These are phyloP conservation scores for Agrochola macilenta DNA, from an alignment of 2,888 invertebrate genomes.

Conservation along the genomic window DNA sequence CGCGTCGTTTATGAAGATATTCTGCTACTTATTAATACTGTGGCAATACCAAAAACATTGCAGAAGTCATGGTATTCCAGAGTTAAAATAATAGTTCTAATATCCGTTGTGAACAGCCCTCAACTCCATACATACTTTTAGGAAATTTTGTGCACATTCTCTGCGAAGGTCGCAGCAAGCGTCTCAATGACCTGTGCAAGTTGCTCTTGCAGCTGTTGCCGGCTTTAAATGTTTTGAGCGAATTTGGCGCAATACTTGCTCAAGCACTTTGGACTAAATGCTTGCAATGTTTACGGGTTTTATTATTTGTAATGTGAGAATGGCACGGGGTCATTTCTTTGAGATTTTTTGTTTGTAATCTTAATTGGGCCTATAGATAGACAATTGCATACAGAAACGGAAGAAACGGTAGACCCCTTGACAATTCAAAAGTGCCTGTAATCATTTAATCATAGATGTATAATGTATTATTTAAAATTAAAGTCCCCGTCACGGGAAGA, in stretches of 20 bases:
- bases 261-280: constrained; percentile 36
- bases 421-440: too few species aligned
- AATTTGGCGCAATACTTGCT: constrained; percentile 61
- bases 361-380: not conserved
- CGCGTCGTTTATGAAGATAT: too few species aligned
- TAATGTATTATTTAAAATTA: too few species aligned
- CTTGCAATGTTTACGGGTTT: constrained; percentile 53
- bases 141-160: constrained; percentile 60
- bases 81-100: not conserved
- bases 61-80: not conserved
- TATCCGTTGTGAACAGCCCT: constrained; percentile 4
- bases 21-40: too few species aligned
- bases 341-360: not conserved
- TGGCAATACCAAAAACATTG: not conserved
- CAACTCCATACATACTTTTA: constrained; percentile 35
- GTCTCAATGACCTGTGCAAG: constrained; percentile 54
- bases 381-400: not conserved
- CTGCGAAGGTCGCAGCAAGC: constrained; percentile 59
- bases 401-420: not conserved
- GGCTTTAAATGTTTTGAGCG: constrained; percentile 51
- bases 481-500: too few species aligned
- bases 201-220: constrained; percentile 25
- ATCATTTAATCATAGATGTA: too few species aligned
- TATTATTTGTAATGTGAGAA: constrained; percentile 44
- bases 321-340: constrained; percentile 36